Percentiles rank a stretch among this genome's conserved stretches.
phyloP scores from a whole-genome alignment of 2,797 vertebrate species.

The Malurus leucopterus region DNA sequence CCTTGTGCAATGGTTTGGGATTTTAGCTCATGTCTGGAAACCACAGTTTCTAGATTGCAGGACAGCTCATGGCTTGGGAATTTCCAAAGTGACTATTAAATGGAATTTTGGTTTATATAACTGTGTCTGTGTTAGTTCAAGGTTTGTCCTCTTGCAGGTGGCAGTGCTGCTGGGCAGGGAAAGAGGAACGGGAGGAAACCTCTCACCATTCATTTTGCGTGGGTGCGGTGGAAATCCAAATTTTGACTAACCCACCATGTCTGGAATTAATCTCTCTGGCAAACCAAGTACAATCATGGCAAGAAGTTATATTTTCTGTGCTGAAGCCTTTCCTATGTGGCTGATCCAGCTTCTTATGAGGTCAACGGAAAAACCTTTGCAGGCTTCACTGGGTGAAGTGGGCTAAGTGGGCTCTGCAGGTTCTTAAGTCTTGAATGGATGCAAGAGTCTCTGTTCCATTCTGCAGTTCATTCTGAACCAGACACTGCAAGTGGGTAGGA shows the following conservation, averaged over 20 bases:
- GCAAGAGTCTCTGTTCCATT: not conserved
- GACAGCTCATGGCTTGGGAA: slow-evolving; percentile 63
- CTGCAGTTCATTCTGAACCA: not conserved
- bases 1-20: slow-evolving; percentile 62
- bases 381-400: not conserved
- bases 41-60: slow-evolving; percentile 68
- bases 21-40: slow-evolving; percentile 64
- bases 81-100: slow-evolving; percentile 67
- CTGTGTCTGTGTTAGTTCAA: slow-evolving; percentile 6
- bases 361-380: not conserved
- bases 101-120: slow-evolving; percentile 41
- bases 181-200: not conserved
- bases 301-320: slow-evolving; percentile 1
- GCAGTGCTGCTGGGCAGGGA: not conserved
- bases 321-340: not conserved
- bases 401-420: not conserved
- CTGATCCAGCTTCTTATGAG: not conserved
- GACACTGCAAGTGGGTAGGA: not conserved
- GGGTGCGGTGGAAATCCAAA: slow-evolving; percentile 8
- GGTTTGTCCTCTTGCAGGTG: slow-evolving; percentile 62
- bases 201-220: slow-evolving; percentile 14
- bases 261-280: slow-evolving; percentile 23
- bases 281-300: slow-evolving; percentile 15
- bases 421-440: not conserved
- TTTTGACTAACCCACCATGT: not conserved